Percentiles rank a stretch among this genome's conserved stretches.
These are phyloP conservation scores for Scaptodrosophila latifasciaeformis DNA, from an alignment of 2,888 invertebrate genomes.

Conservation along the genomic window DNA sequence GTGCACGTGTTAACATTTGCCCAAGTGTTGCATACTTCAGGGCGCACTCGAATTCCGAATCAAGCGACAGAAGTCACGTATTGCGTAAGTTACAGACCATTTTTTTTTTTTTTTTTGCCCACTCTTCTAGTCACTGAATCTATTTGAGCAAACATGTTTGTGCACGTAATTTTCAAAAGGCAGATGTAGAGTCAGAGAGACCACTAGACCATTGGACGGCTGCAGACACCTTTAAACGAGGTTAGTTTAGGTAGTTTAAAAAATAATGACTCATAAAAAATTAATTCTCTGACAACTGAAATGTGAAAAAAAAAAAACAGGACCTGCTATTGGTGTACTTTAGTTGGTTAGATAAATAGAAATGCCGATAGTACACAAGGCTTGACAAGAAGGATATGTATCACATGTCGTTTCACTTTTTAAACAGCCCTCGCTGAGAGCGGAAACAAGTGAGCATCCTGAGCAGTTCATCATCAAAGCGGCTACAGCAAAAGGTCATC, in stretches of 20 bases:
- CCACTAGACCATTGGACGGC: too few relatives aligned
- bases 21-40: constrained; percentile 47
- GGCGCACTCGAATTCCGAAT: constrained; percentile 29
- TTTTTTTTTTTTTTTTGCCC: neutral
- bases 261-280: neutral
- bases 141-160: constrained; percentile 49
- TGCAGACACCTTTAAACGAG: too few relatives aligned
- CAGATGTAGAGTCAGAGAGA: constrained; percentile 4
- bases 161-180: constrained; percentile 42
- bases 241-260: too few relatives aligned
- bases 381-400: too few relatives aligned
- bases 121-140: neutral
- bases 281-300: too few relatives aligned
- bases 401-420: too few relatives aligned
- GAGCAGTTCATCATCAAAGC: constrained; percentile 24
- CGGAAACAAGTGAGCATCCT: constrained; percentile 15
- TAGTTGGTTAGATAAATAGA: too few relatives aligned
- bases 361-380: too few relatives aligned
- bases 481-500: constrained; percentile 28
- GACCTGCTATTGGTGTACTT: too few relatives aligned
- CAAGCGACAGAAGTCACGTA: constrained; percentile 44
- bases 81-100: constrained; percentile 39
- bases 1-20: constrained; percentile 52
- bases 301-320: too few relatives aligned
- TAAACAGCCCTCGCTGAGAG: too few relatives aligned